Base-by-base conservation (phyloP, 64 coral and sea anemone species). In the Catalaphyllia jardinei region DNA sequence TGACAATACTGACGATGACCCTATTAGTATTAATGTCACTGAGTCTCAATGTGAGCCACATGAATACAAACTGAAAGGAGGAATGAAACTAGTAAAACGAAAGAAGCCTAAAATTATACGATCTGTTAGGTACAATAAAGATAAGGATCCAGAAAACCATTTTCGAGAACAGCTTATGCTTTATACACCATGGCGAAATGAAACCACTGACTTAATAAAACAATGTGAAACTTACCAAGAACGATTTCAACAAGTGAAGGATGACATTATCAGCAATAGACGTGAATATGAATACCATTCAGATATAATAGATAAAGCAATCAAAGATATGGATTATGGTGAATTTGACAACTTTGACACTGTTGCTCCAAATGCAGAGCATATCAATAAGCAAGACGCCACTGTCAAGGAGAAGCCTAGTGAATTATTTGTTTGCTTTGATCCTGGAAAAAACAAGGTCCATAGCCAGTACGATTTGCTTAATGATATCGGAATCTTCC, bases 81-180 rank as follows among this genome's bases (percentile, higher is more conserved):
- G 75, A 7, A 79, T 89, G 27, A 90, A 90, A 54, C 88, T 90
- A 72, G 79, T 90, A 14, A 82, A 73, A 54, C 67, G 69, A 71
- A 87, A 75, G 62, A 88, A 67, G 7, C 20, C 93, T 62, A 94
- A 83, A 79, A 94, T 90, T 10, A 94, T 94, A 29, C 8, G 80
- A 20, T 86, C 79, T 76, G 87, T 89, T 1, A 88, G 92, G 62
- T 94, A 76, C 38, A 11, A 94, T 84, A 86, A 90, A 94, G 35
- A 94, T 25, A 94, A 80, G 35, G 79, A 94, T 74, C 87, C 93
- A 60, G 93, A 94, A 79, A 94, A 94, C 46, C 86, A 90, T 87
- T 90, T 8, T 28, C 27, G n/a, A 76, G 60, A 69, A 10, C 65
- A 69, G 5, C 54, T 94, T 22, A 94, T 94, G 93, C 87, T 94